phyloP scores from a whole-genome alignment of 2,113 vertebrate species.

The Microtus richardsoni region DNA sequence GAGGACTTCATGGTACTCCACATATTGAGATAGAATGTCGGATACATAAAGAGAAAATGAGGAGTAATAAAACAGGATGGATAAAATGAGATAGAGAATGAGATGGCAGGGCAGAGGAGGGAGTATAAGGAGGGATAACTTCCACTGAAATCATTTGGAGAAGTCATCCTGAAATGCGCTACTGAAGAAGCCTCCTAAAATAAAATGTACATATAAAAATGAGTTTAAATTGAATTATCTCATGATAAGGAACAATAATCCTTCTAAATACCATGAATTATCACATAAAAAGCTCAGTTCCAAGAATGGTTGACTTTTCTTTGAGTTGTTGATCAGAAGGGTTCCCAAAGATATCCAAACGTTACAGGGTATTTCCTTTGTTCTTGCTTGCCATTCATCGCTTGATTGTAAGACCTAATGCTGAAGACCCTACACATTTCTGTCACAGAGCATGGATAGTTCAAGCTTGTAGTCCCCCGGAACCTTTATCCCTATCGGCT shows the following conservation, averaged over 20 bases:
- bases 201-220: neutral
- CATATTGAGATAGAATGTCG: neutral
- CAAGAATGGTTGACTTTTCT: neutral
- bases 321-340: neutral
- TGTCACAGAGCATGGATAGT: neutral
- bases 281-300: neutral
- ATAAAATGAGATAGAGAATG: neutral
- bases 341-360: neutral
- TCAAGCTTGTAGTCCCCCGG: neutral
- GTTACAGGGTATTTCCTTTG: neutral
- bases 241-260: neutral
- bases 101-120: neutral
- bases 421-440: neutral
- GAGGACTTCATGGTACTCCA: neutral
- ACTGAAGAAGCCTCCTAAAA: neutral
- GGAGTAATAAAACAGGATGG: neutral
- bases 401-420: neutral
- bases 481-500: neutral
- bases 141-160: neutral
- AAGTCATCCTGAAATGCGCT: neutral
- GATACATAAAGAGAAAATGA: neutral
- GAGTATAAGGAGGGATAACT: neutral
- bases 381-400: neutral
- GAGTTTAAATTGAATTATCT: neutral
- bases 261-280: neutral